Evolutionary conservation across 2,797 vertebrate genomes (phyloP).

Genomic region (Setipinna tenuifilis): DNA sequence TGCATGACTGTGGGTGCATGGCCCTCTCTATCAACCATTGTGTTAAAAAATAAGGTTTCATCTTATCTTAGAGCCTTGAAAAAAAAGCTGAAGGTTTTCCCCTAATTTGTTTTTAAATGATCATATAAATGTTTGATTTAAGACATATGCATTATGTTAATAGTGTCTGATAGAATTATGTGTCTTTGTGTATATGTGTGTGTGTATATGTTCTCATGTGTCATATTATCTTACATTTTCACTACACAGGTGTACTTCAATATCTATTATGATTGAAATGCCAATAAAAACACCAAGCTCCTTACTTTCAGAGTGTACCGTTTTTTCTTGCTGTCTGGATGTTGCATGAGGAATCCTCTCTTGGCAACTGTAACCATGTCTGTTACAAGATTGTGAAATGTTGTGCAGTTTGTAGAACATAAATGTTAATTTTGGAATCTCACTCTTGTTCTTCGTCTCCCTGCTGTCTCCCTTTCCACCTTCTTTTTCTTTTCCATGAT

Average conservation of each 20-base stretch:
- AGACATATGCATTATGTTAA: neutral
- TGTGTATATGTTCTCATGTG: neutral
- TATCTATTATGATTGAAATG: neutral
- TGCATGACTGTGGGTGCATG: neutral
- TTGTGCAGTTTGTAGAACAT: neutral
- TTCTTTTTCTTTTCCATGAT: neutral
- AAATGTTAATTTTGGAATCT: neutral
- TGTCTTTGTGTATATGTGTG: neutral
- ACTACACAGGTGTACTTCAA: neutral
- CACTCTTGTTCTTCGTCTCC: neutral
- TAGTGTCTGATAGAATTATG: neutral
- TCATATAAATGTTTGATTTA: neutral
- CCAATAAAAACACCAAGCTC: neutral
- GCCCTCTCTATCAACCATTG: neutral
- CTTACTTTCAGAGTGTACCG: neutral
- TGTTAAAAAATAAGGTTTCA: neutral
- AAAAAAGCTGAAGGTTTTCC: neutral
- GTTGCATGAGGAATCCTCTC: neutral
- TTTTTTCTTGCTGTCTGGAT: neutral
- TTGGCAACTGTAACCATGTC: neutral
- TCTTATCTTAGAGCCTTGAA: neutral
- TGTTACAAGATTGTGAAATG: neutral
- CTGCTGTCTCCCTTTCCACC: neutral
- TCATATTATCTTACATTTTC: neutral
- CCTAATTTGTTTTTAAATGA: neutral